Conservation (phyloP, 1,140 invertebrate species). For the Eurosta solidaginis region DNA sequence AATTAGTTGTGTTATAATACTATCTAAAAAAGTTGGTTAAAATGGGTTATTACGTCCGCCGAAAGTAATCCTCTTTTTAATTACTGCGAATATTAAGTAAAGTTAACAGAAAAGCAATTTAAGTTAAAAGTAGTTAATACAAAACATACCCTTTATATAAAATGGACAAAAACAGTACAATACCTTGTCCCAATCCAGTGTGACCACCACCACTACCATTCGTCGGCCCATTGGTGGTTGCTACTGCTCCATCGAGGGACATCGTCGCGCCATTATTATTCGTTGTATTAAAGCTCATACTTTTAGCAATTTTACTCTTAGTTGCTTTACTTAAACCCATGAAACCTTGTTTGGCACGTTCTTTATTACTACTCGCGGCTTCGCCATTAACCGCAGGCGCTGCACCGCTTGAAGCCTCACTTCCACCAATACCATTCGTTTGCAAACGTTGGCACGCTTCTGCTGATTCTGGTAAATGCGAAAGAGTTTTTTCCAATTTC, state of each 20-base stretch:
- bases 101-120: not conserved
- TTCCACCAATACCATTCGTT: conserved; percentile 23
- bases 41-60: not conserved
- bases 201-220: not conserved
- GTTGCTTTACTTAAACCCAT: conserved; percentile 53
- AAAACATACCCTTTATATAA: not conserved
- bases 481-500: conserved; percentile 48
- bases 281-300: conserved; percentile 50
- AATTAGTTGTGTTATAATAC: not conserved
- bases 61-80: conserved; percentile 24
- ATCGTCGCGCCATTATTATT: conserved; percentile 22
- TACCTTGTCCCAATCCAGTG: not conserved
- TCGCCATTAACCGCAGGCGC: not conserved
- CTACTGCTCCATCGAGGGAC: not conserved
- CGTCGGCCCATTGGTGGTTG: not conserved
- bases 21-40: not conserved
- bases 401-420: conserved; percentile 32
- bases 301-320: conserved; percentile 55
- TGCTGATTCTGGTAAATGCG: conserved; percentile 40
- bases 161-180: not conserved
- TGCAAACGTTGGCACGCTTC: not conserved
- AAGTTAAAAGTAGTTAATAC: not conserved
- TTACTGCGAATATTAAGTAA: conserved; percentile 3
- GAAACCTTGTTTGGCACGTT: conserved; percentile 46
- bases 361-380: not conserved